phyloP scores from a whole-genome alignment of 2,113 vertebrate genomes.

The Pelodiscus sinensis region DNA sequence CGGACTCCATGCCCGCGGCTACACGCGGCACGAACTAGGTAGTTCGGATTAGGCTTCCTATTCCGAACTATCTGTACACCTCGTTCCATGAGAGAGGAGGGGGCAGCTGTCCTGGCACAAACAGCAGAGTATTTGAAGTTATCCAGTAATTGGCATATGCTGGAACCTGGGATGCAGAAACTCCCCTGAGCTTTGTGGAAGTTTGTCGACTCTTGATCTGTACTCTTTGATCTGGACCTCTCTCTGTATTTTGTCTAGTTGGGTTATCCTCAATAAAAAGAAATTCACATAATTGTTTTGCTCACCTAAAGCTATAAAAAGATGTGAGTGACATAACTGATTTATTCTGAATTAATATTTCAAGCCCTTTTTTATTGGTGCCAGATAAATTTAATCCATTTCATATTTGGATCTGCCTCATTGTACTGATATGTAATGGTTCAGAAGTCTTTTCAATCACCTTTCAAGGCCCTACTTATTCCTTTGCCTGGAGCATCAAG shows the following conservation, averaged over 20 bases:
- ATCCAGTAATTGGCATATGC: background rate
- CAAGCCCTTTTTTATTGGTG: background rate
- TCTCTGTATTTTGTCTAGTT: background rate
- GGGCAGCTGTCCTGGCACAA: background rate
- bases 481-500: background rate
- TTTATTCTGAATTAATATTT: background rate
- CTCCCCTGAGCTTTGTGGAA: background rate
- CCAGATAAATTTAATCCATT: background rate
- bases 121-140: background rate
- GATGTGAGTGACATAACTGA: background rate
- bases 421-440: background rate
- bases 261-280: background rate
- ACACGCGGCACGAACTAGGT: no score
- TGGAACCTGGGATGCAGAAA: background rate
- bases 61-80: no score
- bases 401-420: background rate
- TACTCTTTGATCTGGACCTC: background rate
- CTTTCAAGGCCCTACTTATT: background rate
- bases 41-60: no score
- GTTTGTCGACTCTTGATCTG: background rate
- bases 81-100: no score
- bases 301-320: background rate
- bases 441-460: background rate
- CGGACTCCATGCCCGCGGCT: no score
- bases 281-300: background rate